Evolutionary conservation across 2,888 invertebrate species (phyloP), one percentile per base, ranked within the genome.

Genomic region (Anthoptus insignis): DNA sequence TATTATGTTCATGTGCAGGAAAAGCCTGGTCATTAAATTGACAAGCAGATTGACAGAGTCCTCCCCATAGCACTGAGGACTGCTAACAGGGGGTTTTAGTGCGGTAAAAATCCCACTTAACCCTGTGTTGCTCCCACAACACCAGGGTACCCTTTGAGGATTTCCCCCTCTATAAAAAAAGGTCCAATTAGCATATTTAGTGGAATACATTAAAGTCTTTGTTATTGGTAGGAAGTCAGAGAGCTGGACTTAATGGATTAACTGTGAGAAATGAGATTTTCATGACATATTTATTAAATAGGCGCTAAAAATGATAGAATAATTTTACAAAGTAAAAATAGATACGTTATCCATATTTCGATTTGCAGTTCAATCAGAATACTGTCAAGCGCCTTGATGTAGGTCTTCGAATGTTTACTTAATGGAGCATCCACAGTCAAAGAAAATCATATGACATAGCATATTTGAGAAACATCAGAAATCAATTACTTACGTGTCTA

Each of bases 331-430:
- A n/a, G 47, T 47, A 22, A 47, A 22, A 24, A 47, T n/a, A 47
- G n/a, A 47, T 6, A 47, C 47, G 22, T 47, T 45, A 21, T 22
- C 22, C n/a, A 47, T n/a, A n/a, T 47, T 47, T n/a, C 21, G 24
- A 47, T 47, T 22, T 22, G 47, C 24, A 24, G 24, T 47, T 24
- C 47, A 47, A 22, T 24, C 47, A n/a, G 47, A 47, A 47, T 47
- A 19, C 24, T 47, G 47, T 47, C 47, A 47, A 47, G 24, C 22
- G 47, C 7, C 22, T 47, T 47, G 47, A 47, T 47, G 24, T 47
- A 47, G 47, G 47, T 47, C 22, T 47, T 47, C 22, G 22, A 47
- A n/a, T 47, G 47, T 47, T 22, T 47, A 47, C 47, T n/a, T n/a
- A 47, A 47, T 47, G 47, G 47, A 22, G 47, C 47, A 22, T 22